Percentiles rank a stretch among this genome's conserved stretches.
Conservation (phyloP, 2,888 invertebrate species). For the Thalpophila matura region DNA sequence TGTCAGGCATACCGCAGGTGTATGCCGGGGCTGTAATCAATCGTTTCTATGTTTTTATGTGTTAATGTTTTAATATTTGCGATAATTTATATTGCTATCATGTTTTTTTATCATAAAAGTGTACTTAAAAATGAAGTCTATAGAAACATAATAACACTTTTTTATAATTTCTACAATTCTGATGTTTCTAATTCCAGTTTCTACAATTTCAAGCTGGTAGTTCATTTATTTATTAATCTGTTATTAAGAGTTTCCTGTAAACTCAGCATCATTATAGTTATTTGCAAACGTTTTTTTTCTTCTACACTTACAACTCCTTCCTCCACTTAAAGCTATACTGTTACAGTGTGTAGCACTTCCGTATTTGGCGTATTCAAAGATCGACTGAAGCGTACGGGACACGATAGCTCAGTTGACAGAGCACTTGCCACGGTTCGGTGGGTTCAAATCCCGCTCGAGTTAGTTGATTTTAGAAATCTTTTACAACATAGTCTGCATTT, state of each 20-base stretch:
- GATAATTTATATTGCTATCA: slow-evolving; percentile 34
- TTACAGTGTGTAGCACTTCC: too few relatives aligned
- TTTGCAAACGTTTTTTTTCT: neutral
- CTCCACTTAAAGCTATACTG: too few relatives aligned
- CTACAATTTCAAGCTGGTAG: slow-evolving; percentile 3
- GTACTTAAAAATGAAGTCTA: neutral
- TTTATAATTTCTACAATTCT: neutral
- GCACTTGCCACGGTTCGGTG: too few relatives aligned
- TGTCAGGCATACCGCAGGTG: slow-evolving; percentile 53
- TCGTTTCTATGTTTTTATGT: slow-evolving; percentile 48
- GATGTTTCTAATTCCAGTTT: neutral
- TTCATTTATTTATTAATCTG: neutral
- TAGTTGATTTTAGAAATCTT: too few relatives aligned
- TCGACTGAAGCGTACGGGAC: too few relatives aligned
- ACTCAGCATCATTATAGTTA: too few relatives aligned
- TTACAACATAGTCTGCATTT: too few relatives aligned
- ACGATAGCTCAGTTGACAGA: too few relatives aligned
- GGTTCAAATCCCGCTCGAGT: too few relatives aligned
- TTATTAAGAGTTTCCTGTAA: neutral
- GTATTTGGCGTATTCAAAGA: too few relatives aligned
- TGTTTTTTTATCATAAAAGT: neutral
- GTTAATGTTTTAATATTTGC: slow-evolving; percentile 49
- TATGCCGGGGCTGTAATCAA: slow-evolving; percentile 39
- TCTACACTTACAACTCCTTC: neutral
- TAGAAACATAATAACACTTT: neutral